phyloP scores from a whole-genome alignment of 2,888 invertebrate species.

The Empis livida region DNA sequence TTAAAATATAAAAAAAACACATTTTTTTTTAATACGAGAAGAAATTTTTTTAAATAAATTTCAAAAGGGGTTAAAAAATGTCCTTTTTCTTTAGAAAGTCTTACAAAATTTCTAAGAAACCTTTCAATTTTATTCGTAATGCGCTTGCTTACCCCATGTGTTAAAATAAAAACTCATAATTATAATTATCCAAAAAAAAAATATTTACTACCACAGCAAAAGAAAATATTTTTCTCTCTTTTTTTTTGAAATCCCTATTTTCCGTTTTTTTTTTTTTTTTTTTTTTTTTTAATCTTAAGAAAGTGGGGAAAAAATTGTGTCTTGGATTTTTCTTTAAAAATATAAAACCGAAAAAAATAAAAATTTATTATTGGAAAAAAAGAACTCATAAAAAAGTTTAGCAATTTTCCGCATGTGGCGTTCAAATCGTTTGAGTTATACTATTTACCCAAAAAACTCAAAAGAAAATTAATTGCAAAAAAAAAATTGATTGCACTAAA shows the following conservation, averaged over 20 bases:
- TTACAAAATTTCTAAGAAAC: too few relatives aligned
- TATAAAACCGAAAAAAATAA: not conserved
- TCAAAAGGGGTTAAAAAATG: conserved; percentile 4
- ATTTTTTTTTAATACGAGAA: conserved; percentile 2
- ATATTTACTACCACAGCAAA: too few relatives aligned
- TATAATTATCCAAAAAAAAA: too few relatives aligned
- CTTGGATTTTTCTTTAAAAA: conserved; percentile 7
- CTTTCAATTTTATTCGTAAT: too few relatives aligned
- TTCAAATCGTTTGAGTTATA: conserved; percentile 4
- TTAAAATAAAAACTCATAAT: too few relatives aligned
- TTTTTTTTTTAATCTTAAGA: not conserved
- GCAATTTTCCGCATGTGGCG: conserved; percentile 11
- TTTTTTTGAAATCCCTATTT: conserved; percentile 2
- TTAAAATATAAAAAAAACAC: conserved; percentile 4
- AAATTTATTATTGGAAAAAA: not conserved
- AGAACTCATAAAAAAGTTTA: not conserved
- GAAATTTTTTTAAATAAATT: conserved; percentile 20
- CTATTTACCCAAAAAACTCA: not conserved
- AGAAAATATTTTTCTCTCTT: too few relatives aligned
- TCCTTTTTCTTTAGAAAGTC: too few relatives aligned
- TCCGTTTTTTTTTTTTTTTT: conserved; percentile 9
- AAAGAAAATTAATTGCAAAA: too few relatives aligned
- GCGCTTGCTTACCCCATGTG: too few relatives aligned
- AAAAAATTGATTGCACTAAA: too few relatives aligned
- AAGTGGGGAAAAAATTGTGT: conserved; percentile 9